Conservation (phyloP, 2,797 vertebrate species). For the Echiichthys vipera region DNA sequence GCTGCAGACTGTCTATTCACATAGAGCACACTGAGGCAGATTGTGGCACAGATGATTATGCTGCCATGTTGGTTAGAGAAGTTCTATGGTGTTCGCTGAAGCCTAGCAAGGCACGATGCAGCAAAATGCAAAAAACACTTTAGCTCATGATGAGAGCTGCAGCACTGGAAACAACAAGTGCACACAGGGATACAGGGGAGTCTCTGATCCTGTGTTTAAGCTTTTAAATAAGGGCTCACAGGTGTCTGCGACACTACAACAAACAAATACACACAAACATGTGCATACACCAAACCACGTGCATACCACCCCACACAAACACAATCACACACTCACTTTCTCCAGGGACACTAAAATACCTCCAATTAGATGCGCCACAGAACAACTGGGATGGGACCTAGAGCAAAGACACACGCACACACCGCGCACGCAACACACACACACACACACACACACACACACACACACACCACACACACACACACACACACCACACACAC, state of each 20-base stretch:
- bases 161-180: conserved; percentile 21
- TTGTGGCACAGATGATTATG: conserved; percentile 43
- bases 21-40: conserved; percentile 9
- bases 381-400: conserved; percentile 74
- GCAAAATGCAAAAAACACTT: conserved; percentile 54
- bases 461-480: conserved; percentile 23
- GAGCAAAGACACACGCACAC: conserved; percentile 57
- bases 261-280: not conserved
- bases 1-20: conserved; percentile 13
- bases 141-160: conserved; percentile 30
- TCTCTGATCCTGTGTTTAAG: conserved; percentile 45
- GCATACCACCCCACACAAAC: conserved; percentile 26
- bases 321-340: conserved; percentile 42
- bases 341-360: conserved; percentile 73
- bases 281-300: conserved; percentile 1
- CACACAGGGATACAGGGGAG: conserved; percentile 15
- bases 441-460: conserved; percentile 15
- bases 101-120: conserved; percentile 49
- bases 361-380: conserved; percentile 72
- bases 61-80: conserved; percentile 27
- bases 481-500: conserved; percentile 16
- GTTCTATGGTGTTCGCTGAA: conserved; percentile 43
- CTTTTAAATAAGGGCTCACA: conserved; percentile 47
- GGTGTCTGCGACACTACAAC: conserved; percentile 22
- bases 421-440: not conserved